Conservation (phyloP, 2,113 vertebrate genomes). For the Empidonax traillii region DNA sequence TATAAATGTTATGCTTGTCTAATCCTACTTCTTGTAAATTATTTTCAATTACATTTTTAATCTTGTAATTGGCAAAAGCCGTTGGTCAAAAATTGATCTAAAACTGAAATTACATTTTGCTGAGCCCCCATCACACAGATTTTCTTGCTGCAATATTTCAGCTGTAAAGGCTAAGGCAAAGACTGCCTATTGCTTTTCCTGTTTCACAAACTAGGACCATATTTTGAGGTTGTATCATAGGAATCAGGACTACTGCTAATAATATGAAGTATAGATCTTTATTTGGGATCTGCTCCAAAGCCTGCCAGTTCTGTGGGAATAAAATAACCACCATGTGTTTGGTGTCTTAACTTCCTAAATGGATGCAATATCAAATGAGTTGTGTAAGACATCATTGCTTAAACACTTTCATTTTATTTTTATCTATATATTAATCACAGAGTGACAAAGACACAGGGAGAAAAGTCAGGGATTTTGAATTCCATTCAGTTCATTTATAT, state of each 20-base stretch:
- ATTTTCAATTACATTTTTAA: not conserved
- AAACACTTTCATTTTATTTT: not conserved
- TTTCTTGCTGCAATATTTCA: not conserved
- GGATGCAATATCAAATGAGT: not conserved
- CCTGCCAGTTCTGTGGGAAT: not conserved
- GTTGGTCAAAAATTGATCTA: not conserved
- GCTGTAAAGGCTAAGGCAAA: not conserved
- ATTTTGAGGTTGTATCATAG: not conserved
- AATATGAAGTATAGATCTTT: not conserved
- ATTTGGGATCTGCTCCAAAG: slow-evolving; percentile 21
- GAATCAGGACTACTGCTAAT: not conserved
- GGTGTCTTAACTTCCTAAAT: not conserved
- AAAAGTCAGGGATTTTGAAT: not conserved
- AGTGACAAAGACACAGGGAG: not conserved
- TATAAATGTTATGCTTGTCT: not conserved
- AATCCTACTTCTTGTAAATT: not conserved
- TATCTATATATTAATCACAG: not conserved
- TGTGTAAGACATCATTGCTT: not conserved
- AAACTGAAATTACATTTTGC: not conserved
- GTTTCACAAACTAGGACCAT: not conserved
- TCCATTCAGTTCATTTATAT: not conserved
- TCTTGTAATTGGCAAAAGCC: not conserved
- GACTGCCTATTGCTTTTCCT: not conserved
- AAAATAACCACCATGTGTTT: slow-evolving; percentile 7
- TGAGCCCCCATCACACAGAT: not conserved